Evolutionary conservation across 2,113 vertebrate genomes (phyloP).

Genomic region (Mormyrus iriodes): DNA sequence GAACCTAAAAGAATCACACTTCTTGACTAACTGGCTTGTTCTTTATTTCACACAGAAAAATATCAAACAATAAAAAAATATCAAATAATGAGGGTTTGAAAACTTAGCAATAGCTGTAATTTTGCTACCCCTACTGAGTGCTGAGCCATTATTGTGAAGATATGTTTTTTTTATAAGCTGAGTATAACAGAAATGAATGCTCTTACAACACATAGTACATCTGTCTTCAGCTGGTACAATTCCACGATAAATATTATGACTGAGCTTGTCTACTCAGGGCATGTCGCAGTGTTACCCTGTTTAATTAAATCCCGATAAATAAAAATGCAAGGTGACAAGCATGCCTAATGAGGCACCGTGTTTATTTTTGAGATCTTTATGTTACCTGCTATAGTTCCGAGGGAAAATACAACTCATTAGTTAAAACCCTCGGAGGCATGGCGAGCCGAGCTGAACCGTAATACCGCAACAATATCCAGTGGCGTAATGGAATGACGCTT

Average conservation of each 20-base stretch:
- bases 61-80: not conserved
- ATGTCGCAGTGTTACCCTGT: not conserved
- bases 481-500: not conserved
- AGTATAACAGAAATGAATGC: not conserved
- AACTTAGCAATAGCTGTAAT: not conserved
- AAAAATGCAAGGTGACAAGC: slow-evolving; percentile 5
- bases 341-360: slow-evolving; percentile 4
- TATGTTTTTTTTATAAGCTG: not conserved
- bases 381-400: not conserved
- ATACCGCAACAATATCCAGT: not conserved
- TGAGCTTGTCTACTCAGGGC: not conserved
- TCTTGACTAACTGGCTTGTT: not conserved
- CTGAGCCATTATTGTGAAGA: not conserved
- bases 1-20: not conserved
- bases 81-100: not conserved
- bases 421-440: not conserved
- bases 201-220: not conserved
- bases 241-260: slow-evolving; percentile 11
- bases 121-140: not conserved
- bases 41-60: not conserved
- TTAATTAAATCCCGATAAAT: slow-evolving; percentile 16
- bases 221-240: not conserved
- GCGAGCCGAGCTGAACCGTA: not conserved
- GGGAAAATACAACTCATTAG: not conserved
- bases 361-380: slow-evolving; percentile 14